Percentiles rank a stretch among this genome's conserved stretches.
phyloP scores from a whole-genome alignment of 2,113 vertebrate genomes.

The Antechinus stuartii region DNA sequence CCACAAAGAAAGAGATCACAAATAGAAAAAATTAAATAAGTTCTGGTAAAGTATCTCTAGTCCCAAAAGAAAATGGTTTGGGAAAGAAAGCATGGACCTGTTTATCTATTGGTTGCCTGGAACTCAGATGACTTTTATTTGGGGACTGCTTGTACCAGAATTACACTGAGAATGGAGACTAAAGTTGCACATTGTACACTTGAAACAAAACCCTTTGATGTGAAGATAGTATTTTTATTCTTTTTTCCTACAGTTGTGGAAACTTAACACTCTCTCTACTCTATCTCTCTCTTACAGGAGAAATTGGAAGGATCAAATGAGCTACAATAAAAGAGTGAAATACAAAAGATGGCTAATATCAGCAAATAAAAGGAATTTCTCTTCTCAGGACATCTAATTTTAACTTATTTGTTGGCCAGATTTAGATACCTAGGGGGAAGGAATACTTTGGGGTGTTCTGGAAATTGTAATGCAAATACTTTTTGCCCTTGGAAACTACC shows the following conservation, averaged over 20 bases:
- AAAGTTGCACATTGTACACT: not conserved
- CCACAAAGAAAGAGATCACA: too few relatives aligned
- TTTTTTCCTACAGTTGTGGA: conserved; percentile 38
- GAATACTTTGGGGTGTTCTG: not conserved
- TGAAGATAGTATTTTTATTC: conserved; percentile 3
- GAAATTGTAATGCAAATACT: not conserved
- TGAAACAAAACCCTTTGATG: not conserved
- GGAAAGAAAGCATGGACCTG: not conserved
- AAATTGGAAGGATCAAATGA: not conserved
- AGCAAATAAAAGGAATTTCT: not conserved
- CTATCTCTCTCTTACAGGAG: not conserved
- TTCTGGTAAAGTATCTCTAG: not conserved
- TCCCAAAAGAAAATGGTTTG: not conserved
- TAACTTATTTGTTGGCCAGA: not conserved
- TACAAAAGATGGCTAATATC: not conserved
- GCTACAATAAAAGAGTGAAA: not conserved
- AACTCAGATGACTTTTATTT: not conserved
- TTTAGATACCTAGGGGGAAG: not conserved
- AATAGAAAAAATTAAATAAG: too few relatives aligned
- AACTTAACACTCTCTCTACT: conserved; percentile 37
- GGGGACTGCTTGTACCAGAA: not conserved
- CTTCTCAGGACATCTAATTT: not conserved
- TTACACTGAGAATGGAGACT: not conserved
- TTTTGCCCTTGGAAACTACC: not conserved
- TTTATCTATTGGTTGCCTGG: not conserved